A percentile compares a stretch with the other conserved stretches of the same genome.
Evolutionary conservation across 2,113 vertebrate genomes (phyloP).

Genomic region (Coracopsis vasa): DNA sequence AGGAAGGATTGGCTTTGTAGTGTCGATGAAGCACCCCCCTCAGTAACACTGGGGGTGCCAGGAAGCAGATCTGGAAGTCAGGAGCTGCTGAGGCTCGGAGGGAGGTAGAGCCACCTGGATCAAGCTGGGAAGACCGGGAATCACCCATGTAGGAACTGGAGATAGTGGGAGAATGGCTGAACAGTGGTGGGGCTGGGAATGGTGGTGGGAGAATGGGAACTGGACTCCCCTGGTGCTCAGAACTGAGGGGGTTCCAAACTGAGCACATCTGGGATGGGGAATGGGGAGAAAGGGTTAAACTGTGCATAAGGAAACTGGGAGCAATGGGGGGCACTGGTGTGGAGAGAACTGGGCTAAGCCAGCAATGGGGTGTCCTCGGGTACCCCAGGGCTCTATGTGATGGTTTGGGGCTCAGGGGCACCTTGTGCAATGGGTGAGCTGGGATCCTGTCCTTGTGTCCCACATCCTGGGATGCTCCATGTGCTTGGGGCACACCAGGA

Average conservation of each 20-base stretch:
- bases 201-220: background rate
- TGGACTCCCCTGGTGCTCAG: background rate
- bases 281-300: background rate
- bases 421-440: background rate
- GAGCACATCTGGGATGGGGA: background rate
- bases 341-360: background rate
- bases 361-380: too few relatives aligned
- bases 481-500: background rate
- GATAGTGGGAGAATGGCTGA: background rate
- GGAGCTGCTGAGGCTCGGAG: accelerated
- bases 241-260: background rate
- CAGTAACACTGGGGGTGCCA: background rate
- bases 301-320: background rate
- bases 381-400: background rate
- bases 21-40: background rate
- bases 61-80: background rate
- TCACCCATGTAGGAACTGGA: background rate
- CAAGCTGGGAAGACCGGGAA: background rate
- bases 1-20: background rate
- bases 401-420: too few relatives aligned
- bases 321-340: background rate
- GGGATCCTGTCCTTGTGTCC: background rate
- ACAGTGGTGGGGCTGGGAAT: background rate
- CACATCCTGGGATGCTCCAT: background rate
- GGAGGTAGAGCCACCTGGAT: too few relatives aligned